Percentiles rank a stretch among this genome's conserved stretches.
These are phyloP conservation scores for Carabus problematicus DNA, from an alignment of 2,888 invertebrate species.

Conservation along the genomic window DNA sequence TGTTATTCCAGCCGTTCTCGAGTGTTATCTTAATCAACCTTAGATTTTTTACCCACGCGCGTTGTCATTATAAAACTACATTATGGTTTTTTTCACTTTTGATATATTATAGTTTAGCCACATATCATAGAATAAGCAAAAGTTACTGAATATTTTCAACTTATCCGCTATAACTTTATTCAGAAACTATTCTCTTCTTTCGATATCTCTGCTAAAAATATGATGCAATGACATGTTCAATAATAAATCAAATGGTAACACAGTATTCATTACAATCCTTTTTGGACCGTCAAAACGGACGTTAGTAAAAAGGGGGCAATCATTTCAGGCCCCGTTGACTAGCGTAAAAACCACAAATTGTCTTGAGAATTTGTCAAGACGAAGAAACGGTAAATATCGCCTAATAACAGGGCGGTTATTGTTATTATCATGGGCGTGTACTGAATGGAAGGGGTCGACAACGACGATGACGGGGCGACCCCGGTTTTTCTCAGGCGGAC, in stretches of 20 bases:
- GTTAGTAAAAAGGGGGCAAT: neutral
- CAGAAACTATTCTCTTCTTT: too few relatives aligned
- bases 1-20: neutral
- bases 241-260: too few relatives aligned
- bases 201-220: too few relatives aligned
- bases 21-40: conserved; percentile 20
- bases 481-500: neutral
- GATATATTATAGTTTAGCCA: too few relatives aligned
- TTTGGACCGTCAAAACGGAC: too few relatives aligned
- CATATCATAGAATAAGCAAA: too few relatives aligned
- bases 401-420: conserved; percentile 29
- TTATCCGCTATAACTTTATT: too few relatives aligned
- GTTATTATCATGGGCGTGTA: conserved; percentile 30
- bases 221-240: too few relatives aligned
- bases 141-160: too few relatives aligned
- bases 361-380: conserved; percentile 41
- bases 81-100: too few relatives aligned
- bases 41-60: conserved; percentile 5
- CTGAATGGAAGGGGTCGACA: conserved; percentile 13
- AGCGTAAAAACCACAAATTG: conserved; percentile 32
- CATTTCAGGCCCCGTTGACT: conserved; percentile 10
- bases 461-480: neutral
- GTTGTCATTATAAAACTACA: too few relatives aligned
- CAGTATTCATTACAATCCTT: too few relatives aligned
- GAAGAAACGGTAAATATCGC: conserved; percentile 20